Percentiles rank a stretch among this genome's conserved stretches.
phyloP scores from a whole-genome alignment of 2,888 invertebrate genomes.

The Agonopterix alstromeriana region DNA sequence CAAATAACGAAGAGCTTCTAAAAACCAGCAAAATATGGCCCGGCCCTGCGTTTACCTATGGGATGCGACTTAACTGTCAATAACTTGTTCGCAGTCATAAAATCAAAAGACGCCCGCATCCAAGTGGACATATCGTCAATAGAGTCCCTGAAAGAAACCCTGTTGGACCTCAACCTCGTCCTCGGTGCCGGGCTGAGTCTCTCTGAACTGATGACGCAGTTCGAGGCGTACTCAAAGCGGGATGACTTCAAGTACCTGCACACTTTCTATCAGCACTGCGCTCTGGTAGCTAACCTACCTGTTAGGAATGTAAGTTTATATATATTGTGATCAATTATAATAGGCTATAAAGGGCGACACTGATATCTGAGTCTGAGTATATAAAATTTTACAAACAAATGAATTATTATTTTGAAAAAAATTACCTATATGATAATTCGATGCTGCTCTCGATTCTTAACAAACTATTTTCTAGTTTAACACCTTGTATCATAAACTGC shows the following conservation, averaged over 20 bases:
- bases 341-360: background rate
- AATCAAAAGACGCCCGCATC: constrained; percentile 24
- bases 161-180: constrained; percentile 50
- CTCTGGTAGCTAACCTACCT: constrained; percentile 82
- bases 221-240: constrained; percentile 48
- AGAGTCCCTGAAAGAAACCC: constrained; percentile 63
- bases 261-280: constrained; percentile 78
- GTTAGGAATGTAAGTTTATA: constrained; percentile 81
- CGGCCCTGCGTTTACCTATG: no score
- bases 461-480: no score
- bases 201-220: constrained; percentile 70
- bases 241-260: constrained; percentile 76
- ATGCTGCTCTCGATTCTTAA: no score
- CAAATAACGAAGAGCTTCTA: no score
- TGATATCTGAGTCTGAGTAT: no score
- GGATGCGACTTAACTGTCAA: no score
- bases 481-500: no score
- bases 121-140: constrained; percentile 79
- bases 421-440: no score
- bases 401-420: no score
- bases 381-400: no score
- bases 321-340: constrained; percentile 1
- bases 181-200: constrained; percentile 74
- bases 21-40: no score
- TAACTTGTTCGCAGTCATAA: background rate